Evolutionary conservation across 2,797 vertebrate genomes (phyloP).

Genomic region (Squalus acanthias): DNA sequence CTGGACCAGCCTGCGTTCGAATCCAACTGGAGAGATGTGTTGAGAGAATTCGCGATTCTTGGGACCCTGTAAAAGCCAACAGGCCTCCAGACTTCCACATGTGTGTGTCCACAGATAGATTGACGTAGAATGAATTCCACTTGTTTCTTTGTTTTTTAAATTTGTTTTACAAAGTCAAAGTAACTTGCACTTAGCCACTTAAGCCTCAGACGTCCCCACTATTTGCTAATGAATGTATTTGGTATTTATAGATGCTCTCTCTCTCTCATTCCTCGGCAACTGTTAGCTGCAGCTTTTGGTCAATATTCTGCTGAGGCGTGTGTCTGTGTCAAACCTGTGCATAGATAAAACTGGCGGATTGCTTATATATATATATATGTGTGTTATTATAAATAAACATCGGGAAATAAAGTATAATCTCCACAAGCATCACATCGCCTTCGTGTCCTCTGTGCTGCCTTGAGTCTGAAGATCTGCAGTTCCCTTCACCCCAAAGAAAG

Average conservation of each 20-base stretch:
- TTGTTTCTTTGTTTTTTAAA: background rate
- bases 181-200: conserved; percentile 7
- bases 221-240: conserved; percentile 6
- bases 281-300: background rate
- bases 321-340: background rate
- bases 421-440: background rate
- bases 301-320: background rate
- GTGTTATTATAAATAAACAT: background rate
- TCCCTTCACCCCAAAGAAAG: too few relatives aligned
- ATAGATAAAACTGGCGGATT: background rate
- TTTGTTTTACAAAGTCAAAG: background rate
- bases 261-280: background rate
- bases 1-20: too few relatives aligned
- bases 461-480: too few relatives aligned
- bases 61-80: too few relatives aligned
- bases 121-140: background rate
- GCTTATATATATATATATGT: background rate
- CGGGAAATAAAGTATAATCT: background rate
- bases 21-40: too few relatives aligned
- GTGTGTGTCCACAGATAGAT: background rate
- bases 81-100: too few relatives aligned
- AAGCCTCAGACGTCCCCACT: background rate
- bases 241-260: background rate
- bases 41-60: too few relatives aligned
- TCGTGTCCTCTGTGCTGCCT: background rate